Conservation (phyloP, 1,140 invertebrate genomes). For the Camponotus pennsylvanicus region DNA sequence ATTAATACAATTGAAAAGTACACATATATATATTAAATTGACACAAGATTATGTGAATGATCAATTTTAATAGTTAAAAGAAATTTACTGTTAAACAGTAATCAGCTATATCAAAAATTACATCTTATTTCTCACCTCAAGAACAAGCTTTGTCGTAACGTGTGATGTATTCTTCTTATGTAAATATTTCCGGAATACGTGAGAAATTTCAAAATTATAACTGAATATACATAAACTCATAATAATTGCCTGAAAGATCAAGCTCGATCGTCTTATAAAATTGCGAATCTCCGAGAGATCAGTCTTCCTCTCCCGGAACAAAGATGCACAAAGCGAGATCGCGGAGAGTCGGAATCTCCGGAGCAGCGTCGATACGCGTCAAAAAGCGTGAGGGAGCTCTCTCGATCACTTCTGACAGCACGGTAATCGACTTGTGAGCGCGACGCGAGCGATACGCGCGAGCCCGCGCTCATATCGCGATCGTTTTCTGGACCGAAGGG, state of each 20-base stretch:
- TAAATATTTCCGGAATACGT: neutral
- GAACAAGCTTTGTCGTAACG: neutral
- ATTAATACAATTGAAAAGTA: neutral
- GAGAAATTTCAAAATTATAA: neutral
- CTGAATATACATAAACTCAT: too few species aligned
- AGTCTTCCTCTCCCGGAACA: neutral
- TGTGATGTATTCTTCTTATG: neutral
- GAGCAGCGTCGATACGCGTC: slow-evolving; percentile 46
- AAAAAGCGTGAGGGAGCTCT: slow-evolving; percentile 50
- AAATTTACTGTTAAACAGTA: neutral
- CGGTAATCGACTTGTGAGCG: slow-evolving; percentile 64
- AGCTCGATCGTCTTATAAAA: neutral
- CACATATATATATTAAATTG: neutral
- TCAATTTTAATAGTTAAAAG: neutral
- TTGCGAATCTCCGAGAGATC: neutral
- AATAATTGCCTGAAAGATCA: too few species aligned
- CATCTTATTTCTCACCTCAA: neutral
- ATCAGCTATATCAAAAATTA: neutral
- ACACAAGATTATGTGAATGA: neutral
- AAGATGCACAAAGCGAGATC: neutral
- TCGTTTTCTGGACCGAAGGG: slow-evolving; percentile 56
- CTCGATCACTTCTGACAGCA: slow-evolving; percentile 62
- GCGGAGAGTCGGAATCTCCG: slow-evolving; percentile 45
- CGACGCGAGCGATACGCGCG: slow-evolving; percentile 45
- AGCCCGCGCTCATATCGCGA: slow-evolving; percentile 52